Evolutionary conservation across 2,888 invertebrate genomes (phyloP).

Genomic region (Chrysolina oricalcia): DNA sequence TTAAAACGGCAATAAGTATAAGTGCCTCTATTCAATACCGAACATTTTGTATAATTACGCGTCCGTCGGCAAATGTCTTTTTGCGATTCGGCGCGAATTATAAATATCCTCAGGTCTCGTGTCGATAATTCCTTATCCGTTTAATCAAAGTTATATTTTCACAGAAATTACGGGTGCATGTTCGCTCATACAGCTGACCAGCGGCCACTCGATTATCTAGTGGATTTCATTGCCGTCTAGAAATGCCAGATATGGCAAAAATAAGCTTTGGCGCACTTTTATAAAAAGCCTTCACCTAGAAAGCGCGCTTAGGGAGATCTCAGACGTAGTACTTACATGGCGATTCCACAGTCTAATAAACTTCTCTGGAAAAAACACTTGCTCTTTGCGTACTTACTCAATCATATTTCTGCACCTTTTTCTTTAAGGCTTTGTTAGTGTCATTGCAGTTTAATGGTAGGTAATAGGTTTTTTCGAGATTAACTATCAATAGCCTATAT

Average conservation of each 20-base stretch:
- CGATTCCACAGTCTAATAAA: neutral
- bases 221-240: constrained; percentile 54
- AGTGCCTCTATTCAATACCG: constrained; percentile 27
- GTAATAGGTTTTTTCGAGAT: too few species aligned
- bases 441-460: too few species aligned
- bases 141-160: constrained; percentile 52
- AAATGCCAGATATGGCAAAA: constrained; percentile 34
- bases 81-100: constrained; percentile 45
- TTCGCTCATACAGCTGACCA: constrained; percentile 50
- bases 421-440: too few species aligned
- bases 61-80: constrained; percentile 35
- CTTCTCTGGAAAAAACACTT: too few species aligned
- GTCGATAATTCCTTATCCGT: constrained; percentile 52
- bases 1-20: constrained; percentile 28
- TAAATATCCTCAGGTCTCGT: constrained; percentile 52
- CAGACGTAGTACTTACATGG: neutral
- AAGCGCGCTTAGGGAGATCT: neutral
- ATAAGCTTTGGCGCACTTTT: constrained; percentile 22
- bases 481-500: too few species aligned
- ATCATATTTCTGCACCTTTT: too few species aligned
- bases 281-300: constrained; percentile 31
- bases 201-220: constrained; percentile 49
- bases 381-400: too few species aligned
- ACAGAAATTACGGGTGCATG: constrained; percentile 57
- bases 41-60: constrained; percentile 26